Evolutionary conservation across 1,140 invertebrate species (phyloP).

Genomic region (Diabrotica undecimpunctata): DNA sequence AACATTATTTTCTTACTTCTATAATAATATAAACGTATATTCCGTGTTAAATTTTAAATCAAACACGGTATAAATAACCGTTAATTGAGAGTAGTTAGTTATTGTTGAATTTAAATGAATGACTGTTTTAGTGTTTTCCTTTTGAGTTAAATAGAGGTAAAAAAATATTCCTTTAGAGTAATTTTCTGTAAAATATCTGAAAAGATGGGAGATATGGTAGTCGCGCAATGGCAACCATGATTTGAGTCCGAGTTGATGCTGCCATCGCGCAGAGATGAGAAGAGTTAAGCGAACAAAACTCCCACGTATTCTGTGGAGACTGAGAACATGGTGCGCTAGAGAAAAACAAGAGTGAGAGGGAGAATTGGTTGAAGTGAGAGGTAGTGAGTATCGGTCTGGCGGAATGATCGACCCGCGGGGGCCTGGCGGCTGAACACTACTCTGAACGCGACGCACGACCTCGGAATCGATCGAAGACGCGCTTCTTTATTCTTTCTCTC

Average conservation of each 20-base stretch:
- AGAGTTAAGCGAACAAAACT: slow-evolving; percentile 17
- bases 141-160: no score
- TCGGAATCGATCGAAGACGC: slow-evolving; percentile 38
- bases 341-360: neutral
- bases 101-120: no score
- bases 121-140: no score
- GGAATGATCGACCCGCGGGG: slow-evolving; percentile 6
- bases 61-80: no score
- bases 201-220: no score
- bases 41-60: no score
- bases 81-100: no score
- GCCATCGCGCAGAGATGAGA: slow-evolving; percentile 29
- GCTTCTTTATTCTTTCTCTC: slow-evolving; percentile 31
- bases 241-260: slow-evolving; percentile 23
- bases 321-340: neutral
- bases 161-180: no score
- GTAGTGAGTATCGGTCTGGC: slow-evolving; percentile 5
- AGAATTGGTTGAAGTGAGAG: slow-evolving; percentile 6
- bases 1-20: no score
- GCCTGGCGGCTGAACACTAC: slow-evolving; percentile 37
- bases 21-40: no score
- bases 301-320: slow-evolving; percentile 23
- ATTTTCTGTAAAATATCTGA: no score
- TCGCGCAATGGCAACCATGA: neutral
- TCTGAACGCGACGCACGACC: slow-evolving; percentile 35